Base-by-base conservation (phyloP, 2,113 vertebrate species). In the Vanacampus margaritifer region DNA sequence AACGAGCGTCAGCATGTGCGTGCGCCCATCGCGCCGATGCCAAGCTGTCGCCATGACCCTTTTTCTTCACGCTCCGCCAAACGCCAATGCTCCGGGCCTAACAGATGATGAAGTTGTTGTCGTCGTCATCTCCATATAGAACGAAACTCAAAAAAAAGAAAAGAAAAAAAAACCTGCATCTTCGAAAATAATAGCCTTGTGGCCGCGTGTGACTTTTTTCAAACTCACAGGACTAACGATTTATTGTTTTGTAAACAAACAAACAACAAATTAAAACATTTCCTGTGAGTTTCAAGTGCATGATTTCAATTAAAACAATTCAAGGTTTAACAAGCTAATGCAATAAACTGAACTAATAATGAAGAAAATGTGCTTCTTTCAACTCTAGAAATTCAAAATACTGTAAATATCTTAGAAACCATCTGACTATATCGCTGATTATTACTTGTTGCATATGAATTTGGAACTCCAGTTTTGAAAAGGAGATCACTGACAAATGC, bases 61-160 rank as follows among this genome's bases (percentile, higher is more conserved):
- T 26, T 54, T 82, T 36, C 46, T 36, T 84, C 67, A 83, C 73
- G 83, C 75, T 77, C 76, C 76, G 67, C 35, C 75, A 72, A 67
- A 19, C 57, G 28, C 74, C 26, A 32, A 23, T 14, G 75, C 83
- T 74, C 32, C 23, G 62, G 78, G 83, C 76, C 43, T 78, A 84
- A 75, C 74, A 78, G 67, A 85, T 67, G 74, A 86, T 54, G 68
- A 78, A 57, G 54, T 54, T 62, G 73, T 80, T 83, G 59, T 64
- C 63, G 32, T 78, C 71, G 74, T 79, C 70, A 64, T 68, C 80
- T 75, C 60, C 39, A 10, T 24, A 67, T 65, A 60, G 19, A 6
- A 62, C 23, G 59, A 23, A 41, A 62, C 6, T 37, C 28, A 6
- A 8, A 8, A 9, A 21, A n/a, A 23, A 32, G 28, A 51, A 51